These are phyloP conservation scores for Agrochola circellaris DNA, from an alignment of 2,888 invertebrate genomes.

Conservation along the genomic window DNA sequence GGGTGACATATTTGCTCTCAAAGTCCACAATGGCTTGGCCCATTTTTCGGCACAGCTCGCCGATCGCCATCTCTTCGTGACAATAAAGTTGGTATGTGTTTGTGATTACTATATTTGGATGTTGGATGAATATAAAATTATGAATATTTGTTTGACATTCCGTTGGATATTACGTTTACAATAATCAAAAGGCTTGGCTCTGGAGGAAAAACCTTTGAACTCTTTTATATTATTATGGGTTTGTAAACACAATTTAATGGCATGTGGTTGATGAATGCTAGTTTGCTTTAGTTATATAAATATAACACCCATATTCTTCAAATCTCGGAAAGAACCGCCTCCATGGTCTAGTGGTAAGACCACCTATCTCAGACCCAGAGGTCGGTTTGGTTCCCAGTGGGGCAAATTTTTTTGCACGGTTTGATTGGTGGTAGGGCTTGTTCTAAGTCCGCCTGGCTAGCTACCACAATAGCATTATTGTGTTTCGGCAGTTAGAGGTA, in stretches of 20 bases:
- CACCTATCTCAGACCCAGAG: too few species aligned
- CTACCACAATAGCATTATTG: too few species aligned
- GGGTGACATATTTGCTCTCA: slow-evolving; percentile 61
- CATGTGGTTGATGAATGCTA: not conserved
- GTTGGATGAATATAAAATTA: slow-evolving; percentile 15
- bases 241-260: not conserved
- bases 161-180: slow-evolving; percentile 28
- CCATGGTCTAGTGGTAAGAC: too few species aligned
- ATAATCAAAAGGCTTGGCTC: slow-evolving; percentile 18
- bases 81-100: slow-evolving; percentile 47
- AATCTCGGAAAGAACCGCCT: too few species aligned
- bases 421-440: too few species aligned
- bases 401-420: too few species aligned
- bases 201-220: not conserved
- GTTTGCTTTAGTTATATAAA: too few species aligned
- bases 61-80: slow-evolving; percentile 19
- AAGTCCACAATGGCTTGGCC: slow-evolving; percentile 48
- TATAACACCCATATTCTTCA: too few species aligned
- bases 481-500: too few species aligned
- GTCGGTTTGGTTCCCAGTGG: too few species aligned
- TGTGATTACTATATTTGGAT: slow-evolving; percentile 38
- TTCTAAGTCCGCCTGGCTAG: too few species aligned
- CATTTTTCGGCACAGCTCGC: slow-evolving; percentile 38
- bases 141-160: slow-evolving; percentile 40
- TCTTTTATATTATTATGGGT: not conserved